Evolutionary conservation across 2,797 vertebrate species (phyloP).

Genomic region (Amazona ochrocephala): DNA sequence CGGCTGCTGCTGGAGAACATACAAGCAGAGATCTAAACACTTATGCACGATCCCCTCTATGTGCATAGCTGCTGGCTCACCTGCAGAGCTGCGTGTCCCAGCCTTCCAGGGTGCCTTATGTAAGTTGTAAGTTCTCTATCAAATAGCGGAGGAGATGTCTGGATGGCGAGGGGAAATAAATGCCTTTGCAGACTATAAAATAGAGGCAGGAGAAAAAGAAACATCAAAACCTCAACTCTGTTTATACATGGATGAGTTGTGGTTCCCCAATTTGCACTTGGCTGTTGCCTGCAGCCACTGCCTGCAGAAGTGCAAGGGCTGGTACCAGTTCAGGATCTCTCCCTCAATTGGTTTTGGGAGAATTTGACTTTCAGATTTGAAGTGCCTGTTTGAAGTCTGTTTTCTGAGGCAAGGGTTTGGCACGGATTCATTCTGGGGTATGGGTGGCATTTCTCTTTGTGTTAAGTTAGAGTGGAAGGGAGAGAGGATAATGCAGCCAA

Average conservation of each 20-base stretch:
- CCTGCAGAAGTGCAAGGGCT: not conserved
- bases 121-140: not conserved
- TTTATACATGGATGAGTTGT: not conserved
- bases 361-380: not conserved
- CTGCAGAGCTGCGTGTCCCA: not conserved
- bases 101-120: not conserved
- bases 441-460: constrained; percentile 30
- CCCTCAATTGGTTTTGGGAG: not conserved
- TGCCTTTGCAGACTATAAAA: not conserved
- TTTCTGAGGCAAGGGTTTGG: not conserved
- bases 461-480: constrained; percentile 28
- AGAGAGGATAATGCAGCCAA: constrained; percentile 52
- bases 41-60: not conserved
- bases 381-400: not conserved
- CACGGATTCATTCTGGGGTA: not conserved
- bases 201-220: accelerated
- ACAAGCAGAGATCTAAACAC: not conserved
- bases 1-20: not conserved
- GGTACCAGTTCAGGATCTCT: not conserved
- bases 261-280: accelerated
- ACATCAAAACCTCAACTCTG: accelerated
- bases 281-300: not conserved
- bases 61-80: not conserved
- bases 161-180: not conserved
- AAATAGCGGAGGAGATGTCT: not conserved